Evolutionary conservation across 2,888 invertebrate genomes (phyloP).

Genomic region (Netelia melanura): DNA sequence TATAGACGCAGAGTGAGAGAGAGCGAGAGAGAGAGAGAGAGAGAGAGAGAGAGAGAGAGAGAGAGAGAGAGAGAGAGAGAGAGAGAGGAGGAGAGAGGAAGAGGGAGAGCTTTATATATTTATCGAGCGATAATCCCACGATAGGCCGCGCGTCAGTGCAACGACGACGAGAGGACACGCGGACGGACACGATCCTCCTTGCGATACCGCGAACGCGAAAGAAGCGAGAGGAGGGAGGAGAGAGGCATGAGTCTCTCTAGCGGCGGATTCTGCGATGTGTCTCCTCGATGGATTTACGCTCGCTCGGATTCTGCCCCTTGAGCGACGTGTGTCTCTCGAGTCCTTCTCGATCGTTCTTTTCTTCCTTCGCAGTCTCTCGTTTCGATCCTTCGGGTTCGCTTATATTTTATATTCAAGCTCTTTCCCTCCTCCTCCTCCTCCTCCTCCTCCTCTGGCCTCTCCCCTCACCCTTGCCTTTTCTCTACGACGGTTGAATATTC

Average conservation of each 20-base stretch:
- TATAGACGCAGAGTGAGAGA: slow-evolving; percentile 15
- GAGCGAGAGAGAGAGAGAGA: too few species aligned
- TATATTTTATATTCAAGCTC: slow-evolving; percentile 44
- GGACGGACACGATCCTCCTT: slow-evolving; percentile 49
- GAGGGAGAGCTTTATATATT: slow-evolving; percentile 69
- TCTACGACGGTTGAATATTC: slow-evolving; percentile 30
- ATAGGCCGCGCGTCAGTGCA: slow-evolving; percentile 63
- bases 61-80: too few species aligned
- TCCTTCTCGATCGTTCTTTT: slow-evolving; percentile 28
- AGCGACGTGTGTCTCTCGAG: slow-evolving; percentile 47
- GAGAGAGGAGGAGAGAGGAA: not conserved
- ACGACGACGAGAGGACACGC: slow-evolving; percentile 49
- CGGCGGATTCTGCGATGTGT: slow-evolving; percentile 49
- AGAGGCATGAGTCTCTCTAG: slow-evolving; percentile 19
- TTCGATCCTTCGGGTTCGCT: slow-evolving; percentile 26
- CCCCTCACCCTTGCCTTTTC: slow-evolving; percentile 14
- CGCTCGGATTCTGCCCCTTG: slow-evolving; percentile 46
- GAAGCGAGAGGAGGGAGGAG: not conserved
- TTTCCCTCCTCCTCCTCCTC: too few species aligned
- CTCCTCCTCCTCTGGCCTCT: too few species aligned
- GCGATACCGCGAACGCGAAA: slow-evolving; percentile 9
- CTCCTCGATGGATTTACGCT: slow-evolving; percentile 63
- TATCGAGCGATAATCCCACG: slow-evolving; percentile 72
- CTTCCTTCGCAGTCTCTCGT: slow-evolving; percentile 25
- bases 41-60: not conserved